phyloP scores from a whole-genome alignment of 2,888 invertebrate genomes.

The Watsonalla binaria region DNA sequence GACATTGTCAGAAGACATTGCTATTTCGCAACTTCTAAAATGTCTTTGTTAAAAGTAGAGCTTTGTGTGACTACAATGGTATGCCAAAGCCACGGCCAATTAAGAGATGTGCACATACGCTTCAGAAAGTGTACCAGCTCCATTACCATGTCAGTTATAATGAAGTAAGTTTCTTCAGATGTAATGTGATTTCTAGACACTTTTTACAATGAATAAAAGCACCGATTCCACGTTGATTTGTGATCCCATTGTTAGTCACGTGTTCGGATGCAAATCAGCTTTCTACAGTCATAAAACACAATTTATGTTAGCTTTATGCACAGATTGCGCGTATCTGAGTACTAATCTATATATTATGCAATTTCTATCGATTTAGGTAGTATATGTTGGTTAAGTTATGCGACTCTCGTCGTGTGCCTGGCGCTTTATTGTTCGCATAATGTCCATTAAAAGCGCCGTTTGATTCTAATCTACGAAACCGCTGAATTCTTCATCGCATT shows the following conservation, averaged over 20 bases:
- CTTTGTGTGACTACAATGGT: no score
- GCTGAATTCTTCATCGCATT: background rate
- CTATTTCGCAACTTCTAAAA: no score
- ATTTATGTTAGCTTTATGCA: background rate
- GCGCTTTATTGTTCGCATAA: background rate
- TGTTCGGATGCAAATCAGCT: slow-evolving; percentile 1
- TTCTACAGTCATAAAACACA: background rate
- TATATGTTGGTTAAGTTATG: background rate
- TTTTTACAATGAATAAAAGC: background rate
- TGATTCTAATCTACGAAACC: background rate
- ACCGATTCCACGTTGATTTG: background rate
- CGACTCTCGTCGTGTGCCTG: background rate
- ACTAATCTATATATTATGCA: slow-evolving; percentile 3
- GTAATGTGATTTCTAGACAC: background rate
- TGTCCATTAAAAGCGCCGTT: background rate
- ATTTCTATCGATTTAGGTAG: background rate
- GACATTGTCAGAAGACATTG: no score
- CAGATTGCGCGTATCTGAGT: background rate
- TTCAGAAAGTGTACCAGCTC: background rate
- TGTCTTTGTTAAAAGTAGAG: no score
- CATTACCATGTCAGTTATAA: background rate
- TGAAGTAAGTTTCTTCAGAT: background rate
- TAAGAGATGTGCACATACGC: background rate
- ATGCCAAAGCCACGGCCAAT: background rate
- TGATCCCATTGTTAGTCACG: background rate